Base-by-base conservation (phyloP, 2,888 invertebrate species). In the Furcula furcula region DNA sequence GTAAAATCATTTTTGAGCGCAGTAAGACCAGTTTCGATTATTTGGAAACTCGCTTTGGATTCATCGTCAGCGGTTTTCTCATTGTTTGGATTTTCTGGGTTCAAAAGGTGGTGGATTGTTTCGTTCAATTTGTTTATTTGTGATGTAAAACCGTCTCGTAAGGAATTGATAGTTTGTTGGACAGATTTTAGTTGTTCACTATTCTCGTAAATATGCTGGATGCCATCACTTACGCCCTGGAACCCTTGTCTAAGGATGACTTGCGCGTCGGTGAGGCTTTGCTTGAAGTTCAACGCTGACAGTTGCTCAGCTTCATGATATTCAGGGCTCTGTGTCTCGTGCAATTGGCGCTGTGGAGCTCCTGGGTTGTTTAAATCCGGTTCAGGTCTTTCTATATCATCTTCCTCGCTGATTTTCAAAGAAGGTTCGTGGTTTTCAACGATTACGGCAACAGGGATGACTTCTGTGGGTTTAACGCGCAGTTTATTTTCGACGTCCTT, bases 301-400 rank as follows among this genome's bases (percentile, higher is more conserved):
- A 65, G 57, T 28, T 74, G 64, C 7, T 69, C 68, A 5, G 69
- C 63, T 3, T 67, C 54, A 34, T 63, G 72, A 29, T 65, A 67
- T 34, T 74, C 78, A 1, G 84, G 76, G 40, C 77, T 83, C 51
- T 87, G 87, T 0, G 76, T 82, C 37, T 88, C 87, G 42, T 87
- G 87, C 30, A 85, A 73, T 43, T 84, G 85, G 1, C 76, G 74
- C 46, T 87, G 85, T 1, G 86, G 86, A 4, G 60, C 64, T 6
- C 86, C 87, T 2, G 86, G 83, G 42, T 87, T 72, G 2, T 64
- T 62, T 21, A 87, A 46, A 36, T 87, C 85, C 1, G 77, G 60
- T 34, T 67, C 56, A 1, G 71, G 64, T 34, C 83, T 66, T 34
- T 71, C 70, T 3, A 80, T 55, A 20, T 70, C 71, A 7, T 72